Evolutionary conservation across 2,113 vertebrate genomes (phyloP).

Genomic region (Paradoxurus hermaphroditus): DNA sequence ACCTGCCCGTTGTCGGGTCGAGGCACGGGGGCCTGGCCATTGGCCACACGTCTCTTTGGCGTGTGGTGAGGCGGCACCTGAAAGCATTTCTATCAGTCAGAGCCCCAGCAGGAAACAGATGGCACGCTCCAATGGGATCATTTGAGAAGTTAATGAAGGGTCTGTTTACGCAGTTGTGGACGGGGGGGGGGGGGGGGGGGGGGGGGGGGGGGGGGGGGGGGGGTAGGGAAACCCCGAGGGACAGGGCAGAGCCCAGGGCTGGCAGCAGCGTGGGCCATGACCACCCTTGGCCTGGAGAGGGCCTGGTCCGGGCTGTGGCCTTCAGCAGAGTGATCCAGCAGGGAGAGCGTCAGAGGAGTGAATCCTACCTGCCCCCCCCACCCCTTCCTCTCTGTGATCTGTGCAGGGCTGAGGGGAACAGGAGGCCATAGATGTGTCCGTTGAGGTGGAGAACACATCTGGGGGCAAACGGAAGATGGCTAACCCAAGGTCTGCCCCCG

Average conservation of each 20-base stretch:
- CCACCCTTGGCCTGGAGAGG: background rate
- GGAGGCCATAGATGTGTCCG: background rate
- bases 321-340: background rate
- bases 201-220: background rate
- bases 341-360: background rate
- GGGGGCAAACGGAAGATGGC: background rate
- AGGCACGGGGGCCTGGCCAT: background rate
- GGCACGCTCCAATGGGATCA: background rate
- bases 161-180: conserved; percentile 30
- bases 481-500: background rate
- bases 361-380: background rate
- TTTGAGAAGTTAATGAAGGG: background rate
- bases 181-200: background rate
- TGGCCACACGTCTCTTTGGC: background rate
- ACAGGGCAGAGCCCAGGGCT: background rate
- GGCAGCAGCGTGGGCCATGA: accelerated
- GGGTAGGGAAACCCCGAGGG: background rate
- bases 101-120: conserved; percentile 58
- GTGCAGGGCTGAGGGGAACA: background rate
- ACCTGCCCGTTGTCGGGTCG: background rate
- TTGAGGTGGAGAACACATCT: too few relatives aligned
- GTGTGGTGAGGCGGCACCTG: background rate
- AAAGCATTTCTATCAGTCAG: background rate
- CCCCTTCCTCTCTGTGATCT: background rate
- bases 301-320: background rate